Percentiles rank a stretch among this genome's conserved stretches.
Evolutionary conservation across 2,113 vertebrate genomes (phyloP).

Genomic region (Cyanoderma ruficeps): DNA sequence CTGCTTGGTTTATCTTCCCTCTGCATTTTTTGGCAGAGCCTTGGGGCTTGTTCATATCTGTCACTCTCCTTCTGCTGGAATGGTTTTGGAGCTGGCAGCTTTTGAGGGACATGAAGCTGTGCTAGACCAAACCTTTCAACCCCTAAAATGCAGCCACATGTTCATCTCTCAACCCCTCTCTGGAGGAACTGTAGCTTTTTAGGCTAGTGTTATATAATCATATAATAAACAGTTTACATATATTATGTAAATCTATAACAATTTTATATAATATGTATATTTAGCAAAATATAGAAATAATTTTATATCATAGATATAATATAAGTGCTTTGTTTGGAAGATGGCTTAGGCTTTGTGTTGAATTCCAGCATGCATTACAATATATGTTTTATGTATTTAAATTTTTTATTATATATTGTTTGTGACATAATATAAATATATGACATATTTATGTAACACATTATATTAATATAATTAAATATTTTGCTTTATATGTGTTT

Average conservation of each 20-base stretch:
- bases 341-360: neutral
- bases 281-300: neutral
- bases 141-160: neutral
- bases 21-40: neutral
- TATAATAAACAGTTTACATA: too few species aligned
- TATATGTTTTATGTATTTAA: neutral
- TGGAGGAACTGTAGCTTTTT: neutral
- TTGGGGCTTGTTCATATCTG: neutral
- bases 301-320: neutral
- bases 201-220: too few species aligned
- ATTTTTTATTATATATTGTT: too few species aligned
- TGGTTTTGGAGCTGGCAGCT: neutral
- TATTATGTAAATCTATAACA: too few species aligned
- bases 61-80: neutral
- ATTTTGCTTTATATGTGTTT: neutral
- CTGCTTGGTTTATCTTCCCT: neutral
- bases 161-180: accelerated
- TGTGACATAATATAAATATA: neutral
- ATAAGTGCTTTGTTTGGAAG: neutral
- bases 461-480: neutral
- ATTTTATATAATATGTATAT: too few species aligned
- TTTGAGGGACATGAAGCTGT: accelerated
- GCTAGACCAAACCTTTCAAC: neutral
- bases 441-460: neutral
- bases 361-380: neutral